Conservation (phyloP, 2,888 invertebrate genomes). For the Dynastes maya region DNA sequence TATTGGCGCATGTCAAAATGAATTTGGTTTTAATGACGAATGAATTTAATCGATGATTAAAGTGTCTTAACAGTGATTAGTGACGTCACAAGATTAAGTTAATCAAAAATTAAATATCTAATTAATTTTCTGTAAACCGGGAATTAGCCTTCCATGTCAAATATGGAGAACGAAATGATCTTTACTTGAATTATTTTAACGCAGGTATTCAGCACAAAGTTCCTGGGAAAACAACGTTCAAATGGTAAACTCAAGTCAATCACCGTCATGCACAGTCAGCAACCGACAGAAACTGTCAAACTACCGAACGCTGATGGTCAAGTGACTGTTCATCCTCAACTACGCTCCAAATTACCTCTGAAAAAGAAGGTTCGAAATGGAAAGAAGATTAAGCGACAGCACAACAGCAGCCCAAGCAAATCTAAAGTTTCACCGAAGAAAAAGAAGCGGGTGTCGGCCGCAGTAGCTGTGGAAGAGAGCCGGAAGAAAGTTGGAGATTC, state of each 20-base stretch:
- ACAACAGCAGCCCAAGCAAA: conserved; percentile 69
- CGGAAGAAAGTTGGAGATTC: conserved; percentile 72
- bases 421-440: conserved; percentile 67
- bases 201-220: conserved; percentile 85
- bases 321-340: conserved; percentile 87
- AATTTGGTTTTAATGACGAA: too few species aligned
- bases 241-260: conserved; percentile 89
- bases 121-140: too few species aligned
- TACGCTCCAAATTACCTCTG: conserved; percentile 88
- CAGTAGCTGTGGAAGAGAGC: conserved; percentile 74
- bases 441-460: conserved; percentile 69
- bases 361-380: conserved; percentile 85
- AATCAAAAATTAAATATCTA: too few species aligned
- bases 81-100: too few species aligned
- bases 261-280: conserved; percentile 90
- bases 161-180: too few species aligned
- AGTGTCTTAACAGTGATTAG: too few species aligned
- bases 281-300: conserved; percentile 88
- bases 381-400: conserved; percentile 74
- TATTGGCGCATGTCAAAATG: too few species aligned
- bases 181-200: conserved; percentile 2
- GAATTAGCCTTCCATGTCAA: too few species aligned
- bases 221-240: conserved; percentile 82
- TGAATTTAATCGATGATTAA: too few species aligned
- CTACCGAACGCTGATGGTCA: conserved; percentile 79